Evolutionary conservation across 64 coral and sea anemone genomes (phyloP), one percentile per base, ranked within the genome.

Genomic region (Anthopleura sola): DNA sequence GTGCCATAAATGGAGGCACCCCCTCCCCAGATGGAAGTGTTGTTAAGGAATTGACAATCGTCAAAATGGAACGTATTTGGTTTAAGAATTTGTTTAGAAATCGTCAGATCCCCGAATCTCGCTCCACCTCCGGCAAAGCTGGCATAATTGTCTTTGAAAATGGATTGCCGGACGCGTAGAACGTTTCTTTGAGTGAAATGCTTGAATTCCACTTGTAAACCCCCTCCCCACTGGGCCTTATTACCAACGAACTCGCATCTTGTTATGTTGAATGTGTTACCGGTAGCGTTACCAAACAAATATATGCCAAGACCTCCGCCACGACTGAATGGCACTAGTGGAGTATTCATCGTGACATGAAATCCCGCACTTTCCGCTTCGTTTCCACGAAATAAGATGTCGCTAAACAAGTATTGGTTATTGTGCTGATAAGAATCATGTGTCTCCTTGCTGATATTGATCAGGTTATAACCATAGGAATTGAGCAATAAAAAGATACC

Each of bases 161-260:
- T 75, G 29, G 85, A 82, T 51, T 80, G 37, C 68, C 39, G 37
- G 36, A 95, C 60, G 21, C 37, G 23, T 46, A 95, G 13, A 13
- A 6, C 49, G 69, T 95, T 85, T 21, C 31, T 47, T 47, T 66
- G 88, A 18, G 87, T 53, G 15, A 53, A 37, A 68, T 89, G 11
- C 31, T 48, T 48, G 24, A 78, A 53, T 60, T 88, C 82, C 44
- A 88, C 83, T 36, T 91, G 93, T 55, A 95, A 60, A 14, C 93
- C 93, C 4, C 93, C 93, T 36, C 93, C 93, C 93, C 89, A 91
- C n/a, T 79, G 86, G 9, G 93, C 93, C 2, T 16, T 56, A 56
- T 95, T 95, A 50, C 51, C 60, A 17, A 29, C 31, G 74, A 94
- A 94, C 56, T n/a, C 21, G 81, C 94, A 97, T 13, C 82, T 83